Evolutionary conservation across 2,797 vertebrate genomes (phyloP), one percentile per base, ranked within the genome.

Genomic region (Pipistrellus pipistrellus): DNA sequence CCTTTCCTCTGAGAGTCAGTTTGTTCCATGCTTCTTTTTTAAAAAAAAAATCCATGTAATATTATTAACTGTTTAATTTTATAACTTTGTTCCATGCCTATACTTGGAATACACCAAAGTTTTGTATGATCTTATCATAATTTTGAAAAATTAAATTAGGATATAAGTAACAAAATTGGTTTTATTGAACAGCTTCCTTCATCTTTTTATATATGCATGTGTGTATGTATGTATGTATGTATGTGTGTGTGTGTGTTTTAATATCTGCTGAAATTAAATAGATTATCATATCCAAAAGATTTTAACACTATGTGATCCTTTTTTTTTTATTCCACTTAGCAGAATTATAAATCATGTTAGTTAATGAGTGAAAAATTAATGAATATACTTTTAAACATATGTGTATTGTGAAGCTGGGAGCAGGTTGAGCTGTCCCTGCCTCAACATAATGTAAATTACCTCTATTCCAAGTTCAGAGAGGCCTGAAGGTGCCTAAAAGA

Each of bases 221-320:
- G 6, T 59, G 18, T 81, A 27, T 48, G 25, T 38, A 48, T 48
- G 38, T 76, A 51, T 51, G 4, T 41, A 8, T 64, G 0, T 57
- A 6, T 59, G 18, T 81, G 21, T 46, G 18, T 81, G 21, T 46
- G 25, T 38, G 38, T 41, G 38, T 76, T 73, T 93, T 87, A 41
- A 72, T 82, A 78, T 23, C 3, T 75, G 6, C 35, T 95, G 23
- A 82, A 77, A 62, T 89, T 53, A 85, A 85, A 53, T 59, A 80
- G 48, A 46, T 44, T 8, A 32, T 77, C 57, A 53, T 17, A 77
- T 1, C 66, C 3, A 90, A 81, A 82, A 85, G 3, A 55, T 1
- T 25, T 0, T 71, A 23, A 76, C 30, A 72, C 13, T 55, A 11
- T 75, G 30, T 38, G 25, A 15, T n/a, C 53, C 11, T 68, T 48